A percentile compares a stretch with the other conserved stretches of the same genome.
These are phyloP conservation scores for Characodon lateralis DNA, from an alignment of 2,797 vertebrate genomes.

Conservation along the genomic window DNA sequence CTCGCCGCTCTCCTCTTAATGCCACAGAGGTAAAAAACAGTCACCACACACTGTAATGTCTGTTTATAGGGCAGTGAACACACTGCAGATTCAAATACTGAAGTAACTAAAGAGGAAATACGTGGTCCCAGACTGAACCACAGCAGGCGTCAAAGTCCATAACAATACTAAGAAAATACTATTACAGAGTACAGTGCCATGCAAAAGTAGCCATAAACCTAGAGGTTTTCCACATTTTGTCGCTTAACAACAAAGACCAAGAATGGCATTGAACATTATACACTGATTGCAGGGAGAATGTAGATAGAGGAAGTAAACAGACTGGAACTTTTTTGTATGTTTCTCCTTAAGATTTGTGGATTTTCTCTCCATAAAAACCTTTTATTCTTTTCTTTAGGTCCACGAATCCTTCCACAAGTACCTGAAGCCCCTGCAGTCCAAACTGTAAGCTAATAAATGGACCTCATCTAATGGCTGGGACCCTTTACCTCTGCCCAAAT, in stretches of 20 bases:
- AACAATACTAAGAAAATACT: not conserved
- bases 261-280: not conserved
- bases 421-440: constrained; percentile 91
- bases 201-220: not conserved
- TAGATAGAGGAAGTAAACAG: not conserved
- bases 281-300: not conserved
- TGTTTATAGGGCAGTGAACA: not conserved
- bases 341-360: not conserved
- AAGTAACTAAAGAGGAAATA: not conserved
- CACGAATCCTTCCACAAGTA: constrained; percentile 94
- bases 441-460: constrained; percentile 82
- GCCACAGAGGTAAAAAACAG: constrained; percentile 84
- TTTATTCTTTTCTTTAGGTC: constrained; percentile 79
- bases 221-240: too few relatives aligned
- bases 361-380: not conserved
- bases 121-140: not conserved
- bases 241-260: too few relatives aligned
- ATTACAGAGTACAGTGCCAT: not conserved
- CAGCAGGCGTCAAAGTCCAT: not conserved
- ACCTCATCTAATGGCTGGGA: constrained; percentile 12
- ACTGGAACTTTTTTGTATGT: accelerated
- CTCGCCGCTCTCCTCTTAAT: constrained; percentile 91
- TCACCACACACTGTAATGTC: not conserved
- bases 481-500: constrained; percentile 5
- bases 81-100: not conserved